Percentiles rank a stretch among this genome's conserved stretches.
phyloP scores from a whole-genome alignment of 2,797 vertebrate species.

The Smutsia gigantea region DNA sequence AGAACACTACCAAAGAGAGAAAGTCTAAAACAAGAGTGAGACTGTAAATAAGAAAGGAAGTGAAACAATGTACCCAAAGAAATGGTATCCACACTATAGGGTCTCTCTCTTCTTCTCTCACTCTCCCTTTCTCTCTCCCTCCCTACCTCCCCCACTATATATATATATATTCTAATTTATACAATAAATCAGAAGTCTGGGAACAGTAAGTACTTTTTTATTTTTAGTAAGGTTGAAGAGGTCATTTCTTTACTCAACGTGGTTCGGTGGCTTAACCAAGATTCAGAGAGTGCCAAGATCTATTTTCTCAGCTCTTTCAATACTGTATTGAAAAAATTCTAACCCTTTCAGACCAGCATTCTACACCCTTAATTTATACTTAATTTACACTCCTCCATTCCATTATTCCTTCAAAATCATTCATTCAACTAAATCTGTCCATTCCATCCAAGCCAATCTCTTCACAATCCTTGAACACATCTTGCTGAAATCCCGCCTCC shows the following conservation, averaged over 20 bases:
- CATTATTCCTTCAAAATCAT: neutral
- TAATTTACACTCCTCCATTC: neutral
- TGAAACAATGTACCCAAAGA: neutral
- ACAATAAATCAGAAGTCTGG: constrained; percentile 12
- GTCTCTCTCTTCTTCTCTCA: neutral
- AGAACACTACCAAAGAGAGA: neutral
- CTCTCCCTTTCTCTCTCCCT: neutral
- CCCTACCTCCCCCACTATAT: neutral
- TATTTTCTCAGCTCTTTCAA: constrained; percentile 34
- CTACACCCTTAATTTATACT: constrained; percentile 38
- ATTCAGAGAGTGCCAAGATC: constrained; percentile 53
- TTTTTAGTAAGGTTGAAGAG: constrained; percentile 43
- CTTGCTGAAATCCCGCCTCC: neutral
- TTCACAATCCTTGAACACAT: neutral
- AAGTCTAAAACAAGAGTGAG: neutral
- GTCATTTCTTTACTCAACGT: constrained; percentile 53
- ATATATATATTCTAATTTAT: neutral
- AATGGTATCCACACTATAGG: neutral
- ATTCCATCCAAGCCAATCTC: neutral
- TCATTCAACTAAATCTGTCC: constrained; percentile 44
- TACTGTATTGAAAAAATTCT: constrained; percentile 33
- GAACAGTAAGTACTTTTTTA: constrained; percentile 48
- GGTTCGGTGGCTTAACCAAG: constrained; percentile 55
- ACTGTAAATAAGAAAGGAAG: neutral
- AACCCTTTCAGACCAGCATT: constrained; percentile 24